These are phyloP conservation scores for Drosophila ezoana DNA, from an alignment of 2,888 invertebrate species.

Conservation along the genomic window DNA sequence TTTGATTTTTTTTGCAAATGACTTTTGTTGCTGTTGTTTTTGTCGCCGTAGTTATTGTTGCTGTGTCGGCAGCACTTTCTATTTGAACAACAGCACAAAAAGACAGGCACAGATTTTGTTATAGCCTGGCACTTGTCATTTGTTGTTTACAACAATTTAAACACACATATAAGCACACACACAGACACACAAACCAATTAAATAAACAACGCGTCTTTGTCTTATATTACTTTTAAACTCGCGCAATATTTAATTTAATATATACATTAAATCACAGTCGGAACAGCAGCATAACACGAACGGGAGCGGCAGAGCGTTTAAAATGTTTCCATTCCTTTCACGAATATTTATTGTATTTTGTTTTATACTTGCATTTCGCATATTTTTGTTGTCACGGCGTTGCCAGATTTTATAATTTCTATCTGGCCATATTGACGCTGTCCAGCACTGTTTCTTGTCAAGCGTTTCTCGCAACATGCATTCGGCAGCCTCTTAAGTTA, in stretches of 20 bases:
- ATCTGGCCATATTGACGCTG: background rate
- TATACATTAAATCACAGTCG: slow-evolving; percentile 56
- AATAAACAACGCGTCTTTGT: slow-evolving; percentile 53
- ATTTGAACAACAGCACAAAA: slow-evolving; percentile 35
- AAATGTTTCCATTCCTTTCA: slow-evolving; percentile 60
- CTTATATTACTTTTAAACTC: slow-evolving; percentile 39
- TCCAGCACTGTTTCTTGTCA: slow-evolving; percentile 32
- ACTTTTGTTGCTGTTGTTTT: slow-evolving; percentile 32
- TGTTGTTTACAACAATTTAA: slow-evolving; percentile 51
- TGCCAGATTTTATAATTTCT: slow-evolving; percentile 29
- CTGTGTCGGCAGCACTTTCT: slow-evolving; percentile 53
- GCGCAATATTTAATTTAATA: slow-evolving; percentile 48
- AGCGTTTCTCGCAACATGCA: background rate
- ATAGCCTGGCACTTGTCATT: slow-evolving; percentile 12
- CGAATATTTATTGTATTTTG: slow-evolving; percentile 65
- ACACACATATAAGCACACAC: slow-evolving; percentile 15
- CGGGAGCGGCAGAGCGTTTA: slow-evolving; percentile 55
- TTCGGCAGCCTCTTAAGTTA: background rate
- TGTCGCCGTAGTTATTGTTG: slow-evolving; percentile 28
- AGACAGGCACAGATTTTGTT: slow-evolving; percentile 8
- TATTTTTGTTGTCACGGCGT: slow-evolving; percentile 60
- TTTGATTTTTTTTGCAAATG: slow-evolving; percentile 53
- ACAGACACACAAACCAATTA: slow-evolving; percentile 34
- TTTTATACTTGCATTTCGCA: slow-evolving; percentile 65
- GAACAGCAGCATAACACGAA: slow-evolving; percentile 50